Conservation (phyloP, 1,140 invertebrate genomes). For the Drosophila tropicalis region DNA sequence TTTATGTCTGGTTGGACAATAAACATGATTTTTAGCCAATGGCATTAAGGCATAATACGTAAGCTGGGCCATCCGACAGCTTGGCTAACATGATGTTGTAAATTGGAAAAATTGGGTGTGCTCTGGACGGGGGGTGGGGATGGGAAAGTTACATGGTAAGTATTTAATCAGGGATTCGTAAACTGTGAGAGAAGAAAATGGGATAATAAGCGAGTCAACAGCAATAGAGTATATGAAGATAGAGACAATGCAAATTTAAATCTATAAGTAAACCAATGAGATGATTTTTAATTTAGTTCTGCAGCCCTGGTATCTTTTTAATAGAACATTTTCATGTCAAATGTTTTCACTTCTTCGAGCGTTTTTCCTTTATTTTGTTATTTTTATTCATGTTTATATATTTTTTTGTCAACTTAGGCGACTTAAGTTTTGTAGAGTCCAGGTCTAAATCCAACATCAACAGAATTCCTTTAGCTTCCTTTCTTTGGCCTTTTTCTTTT, state of each 20-base stretch:
- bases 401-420: conserved; percentile 6
- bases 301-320: background rate
- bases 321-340: background rate
- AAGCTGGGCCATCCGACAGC: conserved; percentile 29
- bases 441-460: background rate
- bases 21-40: conserved; percentile 12
- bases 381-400: background rate
- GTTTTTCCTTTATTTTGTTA: background rate
- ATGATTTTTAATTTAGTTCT: background rate
- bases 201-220: too few species aligned
- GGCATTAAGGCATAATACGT: conserved; percentile 7
- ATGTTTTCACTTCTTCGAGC: background rate
- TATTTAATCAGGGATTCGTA: conserved; percentile 1
- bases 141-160: background rate
- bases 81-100: conserved; percentile 38
- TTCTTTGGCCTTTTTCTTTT: background rate
- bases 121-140: background rate
- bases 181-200: too few species aligned
- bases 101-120: background rate
- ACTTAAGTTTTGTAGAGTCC: background rate
- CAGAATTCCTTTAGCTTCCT: conserved; percentile 1
- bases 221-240: too few species aligned
- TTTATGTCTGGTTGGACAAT: conserved; percentile 24
- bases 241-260: too few species aligned
- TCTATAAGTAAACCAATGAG: too few species aligned